Percentiles rank a stretch among this genome's conserved stretches.
Evolutionary conservation across 2,113 vertebrate species (phyloP).

Genomic region (Ariopsis seemanni): DNA sequence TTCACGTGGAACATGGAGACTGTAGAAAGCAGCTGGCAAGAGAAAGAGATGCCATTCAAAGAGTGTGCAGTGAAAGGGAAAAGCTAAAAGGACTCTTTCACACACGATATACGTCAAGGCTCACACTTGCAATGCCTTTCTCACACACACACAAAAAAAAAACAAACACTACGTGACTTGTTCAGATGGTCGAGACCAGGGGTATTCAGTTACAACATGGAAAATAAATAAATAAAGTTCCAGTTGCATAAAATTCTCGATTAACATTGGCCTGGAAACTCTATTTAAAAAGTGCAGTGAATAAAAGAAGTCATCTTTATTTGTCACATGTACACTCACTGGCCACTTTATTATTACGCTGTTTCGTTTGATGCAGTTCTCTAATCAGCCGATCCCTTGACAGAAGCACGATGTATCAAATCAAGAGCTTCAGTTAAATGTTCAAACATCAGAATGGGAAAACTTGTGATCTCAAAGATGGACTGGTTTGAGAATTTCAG

Average conservation of each 20-base stretch:
- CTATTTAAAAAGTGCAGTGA: background rate
- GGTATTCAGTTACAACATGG: background rate
- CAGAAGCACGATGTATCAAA: no score
- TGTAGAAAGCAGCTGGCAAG: background rate
- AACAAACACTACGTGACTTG: background rate
- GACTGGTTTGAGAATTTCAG: no score
- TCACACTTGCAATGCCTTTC: background rate
- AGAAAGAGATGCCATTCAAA: background rate
- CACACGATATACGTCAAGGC: background rate
- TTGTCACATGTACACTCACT: no score
- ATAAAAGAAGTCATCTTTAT: background rate
- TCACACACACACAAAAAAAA: no score
- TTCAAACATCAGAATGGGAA: no score
- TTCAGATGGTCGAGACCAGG: background rate
- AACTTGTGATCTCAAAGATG: no score
- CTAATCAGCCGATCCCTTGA: no score
- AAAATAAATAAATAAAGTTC: background rate
- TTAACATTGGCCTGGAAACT: background rate
- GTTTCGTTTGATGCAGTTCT: no score
- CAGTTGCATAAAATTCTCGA: background rate
- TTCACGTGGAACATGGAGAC: background rate
- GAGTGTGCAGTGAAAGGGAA: background rate
- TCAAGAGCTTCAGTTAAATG: no score
- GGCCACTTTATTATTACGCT: no score
- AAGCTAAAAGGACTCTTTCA: slow-evolving; percentile 1